Base-by-base conservation (phyloP, 2,888 invertebrate genomes). In the Pediacus dermestoides region DNA sequence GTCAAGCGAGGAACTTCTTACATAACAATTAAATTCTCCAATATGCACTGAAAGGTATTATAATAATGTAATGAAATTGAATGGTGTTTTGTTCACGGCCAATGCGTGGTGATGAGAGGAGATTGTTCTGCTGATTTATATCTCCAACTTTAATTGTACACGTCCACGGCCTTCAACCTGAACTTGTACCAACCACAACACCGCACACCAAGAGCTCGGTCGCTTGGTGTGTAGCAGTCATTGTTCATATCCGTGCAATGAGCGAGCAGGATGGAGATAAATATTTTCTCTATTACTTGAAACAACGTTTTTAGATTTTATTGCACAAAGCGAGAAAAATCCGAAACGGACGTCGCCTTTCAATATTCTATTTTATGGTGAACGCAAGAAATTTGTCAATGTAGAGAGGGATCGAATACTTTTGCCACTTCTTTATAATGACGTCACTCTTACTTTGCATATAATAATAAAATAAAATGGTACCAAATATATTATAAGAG, bases 141-240 rank as follows among this genome's bases (percentile, higher is more conserved):
- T 58, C 54, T 52, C 37, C 44, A 42, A 43, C 50, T 55, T 57
- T 57, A 58, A 58, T 58, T n/a, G n/a, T n/a, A n/a, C n/a, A 53
- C 45, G 30, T 42, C 43, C 34, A 34, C 48, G 55, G 52, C 59
- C 59, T 58, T 58, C 58, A 59, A 58, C 59, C 55, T 59, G 57
- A 59, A 58, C 57, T 57, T 52, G n/a, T n/a, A n/a, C n/a, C n/a
- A n/a, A n/a, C n/a, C n/a, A n/a, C n/a, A 53, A 53, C 49, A 44
- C 35, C 39, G 40, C 39, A 41, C 42, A 49, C 43, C 37, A 6
- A 6, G 4, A 18, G 4, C 4, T 18, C n/a, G 10, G n/a, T 4
- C 10, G 10, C 9, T 3, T 23, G 10, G n/a, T 9, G 10, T 28
- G 14, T 28, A 28, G 28, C 28, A 46, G 46, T 46, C 52, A 57